Conservation (phyloP, 2,888 invertebrate genomes). For the Caenorhabditis uteleia region DNA sequence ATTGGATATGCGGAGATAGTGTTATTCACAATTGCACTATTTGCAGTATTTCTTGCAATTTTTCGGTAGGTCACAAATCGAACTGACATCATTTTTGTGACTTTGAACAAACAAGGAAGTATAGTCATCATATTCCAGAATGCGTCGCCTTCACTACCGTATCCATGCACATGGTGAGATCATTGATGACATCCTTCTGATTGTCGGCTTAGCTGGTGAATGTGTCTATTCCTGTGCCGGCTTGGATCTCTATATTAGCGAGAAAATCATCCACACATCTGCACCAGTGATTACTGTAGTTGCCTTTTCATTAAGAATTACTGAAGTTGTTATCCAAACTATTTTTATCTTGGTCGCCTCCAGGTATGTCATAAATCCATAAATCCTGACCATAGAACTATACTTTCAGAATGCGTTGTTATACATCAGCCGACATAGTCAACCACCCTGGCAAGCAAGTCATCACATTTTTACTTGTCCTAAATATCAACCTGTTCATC, state of each 20-base stretch:
- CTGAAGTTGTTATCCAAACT: slow-evolving; percentile 64
- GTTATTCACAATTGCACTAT: slow-evolving; percentile 54
- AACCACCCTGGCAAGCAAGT: slow-evolving; percentile 63
- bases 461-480: slow-evolving; percentile 64
- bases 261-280: background rate
- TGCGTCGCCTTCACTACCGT: slow-evolving; percentile 35
- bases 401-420: slow-evolving; percentile 36
- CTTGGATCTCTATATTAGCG: background rate
- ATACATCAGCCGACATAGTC: slow-evolving; percentile 18
- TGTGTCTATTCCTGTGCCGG: slow-evolving; percentile 36
- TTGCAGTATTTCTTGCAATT: slow-evolving; percentile 56
- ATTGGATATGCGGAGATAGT: slow-evolving; percentile 60
- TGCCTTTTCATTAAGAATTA: slow-evolving; percentile 53
- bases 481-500: slow-evolving; percentile 65
- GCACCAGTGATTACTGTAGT: slow-evolving; percentile 36
- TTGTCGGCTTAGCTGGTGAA: slow-evolving; percentile 33
- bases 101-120: no score
- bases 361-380: slow-evolving; percentile 41
- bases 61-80: slow-evolving; percentile 36
- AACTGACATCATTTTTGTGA: no score
- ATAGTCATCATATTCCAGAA: slow-evolving; percentile 25
- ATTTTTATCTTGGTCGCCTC: slow-evolving; percentile 62
- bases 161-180: slow-evolving; percentile 40
- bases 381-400: background rate
- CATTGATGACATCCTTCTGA: slow-evolving; percentile 32